Evolutionary conservation across 2,797 vertebrate species (phyloP).

Genomic region (Vultur gryphus): DNA sequence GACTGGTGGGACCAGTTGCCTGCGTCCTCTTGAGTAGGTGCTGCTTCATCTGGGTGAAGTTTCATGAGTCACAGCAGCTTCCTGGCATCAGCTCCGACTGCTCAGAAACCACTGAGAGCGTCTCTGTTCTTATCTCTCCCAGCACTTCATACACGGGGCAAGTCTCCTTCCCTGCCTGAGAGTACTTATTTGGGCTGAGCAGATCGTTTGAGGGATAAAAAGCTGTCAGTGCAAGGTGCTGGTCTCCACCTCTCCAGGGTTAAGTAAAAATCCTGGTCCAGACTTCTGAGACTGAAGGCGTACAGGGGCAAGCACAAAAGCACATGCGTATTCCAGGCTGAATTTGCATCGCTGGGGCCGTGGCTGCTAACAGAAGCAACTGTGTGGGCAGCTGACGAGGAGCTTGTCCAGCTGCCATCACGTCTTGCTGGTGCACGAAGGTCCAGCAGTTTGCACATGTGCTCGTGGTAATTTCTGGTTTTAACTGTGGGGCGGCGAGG

Average conservation of each 20-base stretch:
- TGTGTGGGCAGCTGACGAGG: not conserved
- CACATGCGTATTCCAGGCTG: not conserved
- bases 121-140: constrained; percentile 19
- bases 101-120: not conserved
- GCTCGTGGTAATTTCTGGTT: not conserved
- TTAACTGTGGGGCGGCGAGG: fast-evolving
- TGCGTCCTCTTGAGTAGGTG: not conserved
- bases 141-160: not conserved
- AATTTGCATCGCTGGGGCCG: fast-evolving
- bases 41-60: not conserved
- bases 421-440: not conserved
- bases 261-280: constrained; percentile 25
- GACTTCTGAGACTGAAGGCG: not conserved
- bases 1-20: constrained; percentile 16
- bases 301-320: not conserved
- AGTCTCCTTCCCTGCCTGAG: not conserved
- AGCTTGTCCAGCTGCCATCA: not conserved
- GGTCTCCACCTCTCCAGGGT: not conserved
- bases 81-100: not conserved
- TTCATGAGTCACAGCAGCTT: constrained; percentile 18
- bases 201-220: not conserved
- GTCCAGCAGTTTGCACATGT: not conserved
- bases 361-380: not conserved
- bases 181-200: not conserved
- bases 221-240: not conserved